Evolutionary conservation across 2,797 vertebrate species (phyloP), one percentile per base, ranked within the genome.

Genomic region (Brotula barbata): DNA sequence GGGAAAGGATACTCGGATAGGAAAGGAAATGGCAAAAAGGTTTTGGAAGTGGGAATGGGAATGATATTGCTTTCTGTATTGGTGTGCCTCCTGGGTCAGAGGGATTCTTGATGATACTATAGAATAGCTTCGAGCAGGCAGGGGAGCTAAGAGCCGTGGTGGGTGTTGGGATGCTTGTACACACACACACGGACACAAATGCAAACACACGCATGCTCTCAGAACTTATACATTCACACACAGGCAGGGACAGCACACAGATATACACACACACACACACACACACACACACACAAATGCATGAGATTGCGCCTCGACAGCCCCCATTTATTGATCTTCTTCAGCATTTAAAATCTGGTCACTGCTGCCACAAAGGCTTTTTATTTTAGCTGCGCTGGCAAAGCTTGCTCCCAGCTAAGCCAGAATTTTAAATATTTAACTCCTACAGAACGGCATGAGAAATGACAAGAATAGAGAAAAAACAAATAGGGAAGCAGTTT

Each of bases 311-410:
- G 80, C 90, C 86, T 90, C 85, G 73, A 85, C 75, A 89, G 81
- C 81, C 86, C 85, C 83, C 75, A 75, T 87, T 91, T 94, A 95
- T 97, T 95, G 95, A 96, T 97, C 92, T 82, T 84, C 92, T 90
- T 91, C 90, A 94, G 92, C 93, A 92, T 97, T 96, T 94, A 94
- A 94, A 96, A 94, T 96, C 92, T 94, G 89, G 93, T 95, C 90
- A 90, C 93, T 92, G 90, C 90, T 93, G 91, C 92, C 89, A 90
- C 90, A 89, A 89, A 91, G 89, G 86, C 90, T 88, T 92, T 93
- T 94, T 90, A 88, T 95, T 96, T 95, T 93, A 94, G 92, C 92
- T 95, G 91, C 48, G 89, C 89, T 93, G 90, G 92, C 93, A 93
- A 92, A 90, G 79, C 53, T 58, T 52, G 71, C 85, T 80, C 66